phyloP scores from a whole-genome alignment of 2,888 invertebrate genomes.

The Diogma glabrata region DNA sequence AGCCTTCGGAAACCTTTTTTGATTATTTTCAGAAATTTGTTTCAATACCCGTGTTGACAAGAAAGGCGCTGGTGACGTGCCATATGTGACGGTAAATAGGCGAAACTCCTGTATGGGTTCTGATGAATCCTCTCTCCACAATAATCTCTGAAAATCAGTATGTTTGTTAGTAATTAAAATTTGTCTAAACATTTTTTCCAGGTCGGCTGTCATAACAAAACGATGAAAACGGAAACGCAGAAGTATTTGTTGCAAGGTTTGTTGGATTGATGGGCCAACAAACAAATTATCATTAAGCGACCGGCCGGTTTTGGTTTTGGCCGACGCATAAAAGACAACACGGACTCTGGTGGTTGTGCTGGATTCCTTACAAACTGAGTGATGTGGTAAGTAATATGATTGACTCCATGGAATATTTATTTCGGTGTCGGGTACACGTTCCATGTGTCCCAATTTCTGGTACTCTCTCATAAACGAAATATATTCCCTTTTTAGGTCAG shows the following conservation, averaged over 20 bases:
- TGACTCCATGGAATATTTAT: neutral
- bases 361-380: neutral
- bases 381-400: neutral
- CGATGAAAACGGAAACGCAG: neutral
- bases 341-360: neutral
- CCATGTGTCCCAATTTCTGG: neutral
- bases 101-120: neutral
- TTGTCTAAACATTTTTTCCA: neutral
- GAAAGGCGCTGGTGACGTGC: no score
- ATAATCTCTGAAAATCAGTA: neutral
- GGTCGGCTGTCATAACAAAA: neutral
- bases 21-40: constrained; percentile 19
- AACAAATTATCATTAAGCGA: neutral
- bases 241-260: neutral
- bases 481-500: neutral
- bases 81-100: neutral
- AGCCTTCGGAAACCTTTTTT: constrained; percentile 19
- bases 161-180: neutral
- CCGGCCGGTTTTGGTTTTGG: neutral
- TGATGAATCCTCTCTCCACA: neutral
- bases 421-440: neutral
- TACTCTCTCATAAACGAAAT: neutral
- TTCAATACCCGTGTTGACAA: no score
- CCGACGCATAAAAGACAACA: neutral
- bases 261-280: neutral